Percentiles rank a stretch among this genome's conserved stretches.
These are phyloP conservation scores for Pituophis catenifer DNA, from an alignment of 2,113 vertebrate genomes.

Conservation along the genomic window DNA sequence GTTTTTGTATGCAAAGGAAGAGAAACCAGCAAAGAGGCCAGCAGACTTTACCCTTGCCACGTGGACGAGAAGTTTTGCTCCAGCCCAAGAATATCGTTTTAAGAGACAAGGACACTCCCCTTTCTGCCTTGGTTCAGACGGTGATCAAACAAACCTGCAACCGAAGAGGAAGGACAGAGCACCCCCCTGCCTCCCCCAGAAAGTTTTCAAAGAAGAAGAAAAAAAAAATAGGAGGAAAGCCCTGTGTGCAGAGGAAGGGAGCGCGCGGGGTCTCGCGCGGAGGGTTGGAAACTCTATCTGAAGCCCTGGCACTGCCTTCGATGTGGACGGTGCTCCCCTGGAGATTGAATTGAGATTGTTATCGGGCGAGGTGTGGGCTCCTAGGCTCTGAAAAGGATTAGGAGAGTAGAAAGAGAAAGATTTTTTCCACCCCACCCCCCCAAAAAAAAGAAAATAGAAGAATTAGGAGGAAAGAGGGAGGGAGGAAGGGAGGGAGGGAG, in stretches of 20 bases:
- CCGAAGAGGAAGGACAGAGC: background rate
- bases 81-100: background rate
- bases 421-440: no score
- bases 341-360: background rate
- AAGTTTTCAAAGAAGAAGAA: background rate
- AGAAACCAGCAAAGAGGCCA: background rate
- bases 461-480: background rate
- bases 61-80: background rate
- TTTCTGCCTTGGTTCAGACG: background rate
- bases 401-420: background rate
- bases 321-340: no score
- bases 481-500: no score
- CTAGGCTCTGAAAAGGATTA: background rate
- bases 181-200: rapidly evolving
- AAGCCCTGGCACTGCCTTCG: no score
- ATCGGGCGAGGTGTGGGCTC: background rate
- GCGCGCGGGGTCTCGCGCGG: no score
- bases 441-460: background rate
- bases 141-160: background rate
- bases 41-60: background rate
- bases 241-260: background rate
- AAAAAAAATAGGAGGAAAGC: background rate
- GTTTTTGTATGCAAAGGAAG: background rate
- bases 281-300: no score
- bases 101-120: background rate